These are phyloP conservation scores for Limnodromus scolopaceus DNA, from an alignment of 2,797 vertebrate species.

Conservation along the genomic window DNA sequence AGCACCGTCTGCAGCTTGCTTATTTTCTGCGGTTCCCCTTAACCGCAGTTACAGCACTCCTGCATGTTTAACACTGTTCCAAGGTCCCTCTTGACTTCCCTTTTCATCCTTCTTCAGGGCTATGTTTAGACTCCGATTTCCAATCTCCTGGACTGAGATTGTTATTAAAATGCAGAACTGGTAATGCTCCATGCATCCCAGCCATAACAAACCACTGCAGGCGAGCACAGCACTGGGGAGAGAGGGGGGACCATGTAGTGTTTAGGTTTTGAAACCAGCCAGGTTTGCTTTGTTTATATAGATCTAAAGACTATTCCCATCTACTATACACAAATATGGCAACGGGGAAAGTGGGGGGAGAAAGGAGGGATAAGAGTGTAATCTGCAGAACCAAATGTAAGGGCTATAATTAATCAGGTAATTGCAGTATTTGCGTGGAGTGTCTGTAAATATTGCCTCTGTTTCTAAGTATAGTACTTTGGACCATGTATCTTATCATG, in stretches of 20 bases:
- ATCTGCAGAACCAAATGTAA: slow-evolving; percentile 38
- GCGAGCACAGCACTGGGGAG: background rate
- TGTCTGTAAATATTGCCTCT: slow-evolving; percentile 65
- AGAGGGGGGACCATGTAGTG: background rate
- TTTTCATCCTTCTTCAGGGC: slow-evolving; percentile 31
- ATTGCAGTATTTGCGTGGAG: slow-evolving; percentile 66
- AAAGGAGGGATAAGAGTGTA: background rate
- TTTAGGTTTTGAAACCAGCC: background rate
- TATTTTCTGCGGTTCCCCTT: background rate
- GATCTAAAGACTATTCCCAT: background rate
- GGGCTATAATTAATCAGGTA: slow-evolving; percentile 67
- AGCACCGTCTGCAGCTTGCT: background rate
- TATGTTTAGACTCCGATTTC: slow-evolving; percentile 38
- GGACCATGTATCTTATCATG: slow-evolving; percentile 61
- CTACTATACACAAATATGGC: background rate
- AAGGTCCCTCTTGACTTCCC: background rate
- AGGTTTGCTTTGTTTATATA: background rate
- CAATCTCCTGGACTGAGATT: background rate
- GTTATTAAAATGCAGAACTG: slow-evolving; percentile 19
- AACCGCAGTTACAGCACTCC: background rate
- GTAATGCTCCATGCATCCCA: slow-evolving; percentile 18
- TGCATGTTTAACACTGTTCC: background rate
- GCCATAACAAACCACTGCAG: slow-evolving; percentile 6
- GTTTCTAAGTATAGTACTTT: slow-evolving; percentile 60
- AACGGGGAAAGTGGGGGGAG: background rate